Conservation (phyloP, 1,140 invertebrate genomes). For the Vanessa atalanta region DNA sequence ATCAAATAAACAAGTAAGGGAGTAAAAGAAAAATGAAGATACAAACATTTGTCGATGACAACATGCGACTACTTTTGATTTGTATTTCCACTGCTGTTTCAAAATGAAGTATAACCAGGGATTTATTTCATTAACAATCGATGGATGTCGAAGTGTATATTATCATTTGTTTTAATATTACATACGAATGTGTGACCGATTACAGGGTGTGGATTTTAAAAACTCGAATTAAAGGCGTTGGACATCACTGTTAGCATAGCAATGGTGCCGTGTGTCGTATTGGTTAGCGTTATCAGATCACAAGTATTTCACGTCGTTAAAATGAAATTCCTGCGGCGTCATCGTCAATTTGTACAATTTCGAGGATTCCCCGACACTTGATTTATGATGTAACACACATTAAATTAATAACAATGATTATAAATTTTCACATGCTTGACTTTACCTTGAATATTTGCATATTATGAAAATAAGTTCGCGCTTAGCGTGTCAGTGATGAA, state of each 20-base stretch:
- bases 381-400: constrained; percentile 42
- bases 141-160: too few relatives aligned
- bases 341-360: constrained; percentile 45
- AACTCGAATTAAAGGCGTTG: too few relatives aligned
- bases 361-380: constrained; percentile 43
- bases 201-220: too few relatives aligned
- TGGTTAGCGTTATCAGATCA: constrained; percentile 56
- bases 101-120: too few relatives aligned
- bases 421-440: constrained; percentile 26
- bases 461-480: background rate
- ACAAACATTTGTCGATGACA: too few relatives aligned
- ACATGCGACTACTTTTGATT: too few relatives aligned
- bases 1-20: too few relatives aligned
- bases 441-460: background rate
- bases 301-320: constrained; percentile 44
- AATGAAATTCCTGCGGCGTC: constrained; percentile 44
- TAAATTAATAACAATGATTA: constrained; percentile 33
- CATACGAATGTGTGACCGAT: too few relatives aligned
- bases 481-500: background rate
- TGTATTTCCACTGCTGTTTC: too few relatives aligned
- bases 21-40: too few relatives aligned
- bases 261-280: constrained; percentile 43
- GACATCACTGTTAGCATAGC: background rate
- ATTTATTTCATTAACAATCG: too few relatives aligned
- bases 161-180: too few relatives aligned